phyloP scores from a whole-genome alignment of 2,113 vertebrate species.

The Periophthalmus modestus region DNA sequence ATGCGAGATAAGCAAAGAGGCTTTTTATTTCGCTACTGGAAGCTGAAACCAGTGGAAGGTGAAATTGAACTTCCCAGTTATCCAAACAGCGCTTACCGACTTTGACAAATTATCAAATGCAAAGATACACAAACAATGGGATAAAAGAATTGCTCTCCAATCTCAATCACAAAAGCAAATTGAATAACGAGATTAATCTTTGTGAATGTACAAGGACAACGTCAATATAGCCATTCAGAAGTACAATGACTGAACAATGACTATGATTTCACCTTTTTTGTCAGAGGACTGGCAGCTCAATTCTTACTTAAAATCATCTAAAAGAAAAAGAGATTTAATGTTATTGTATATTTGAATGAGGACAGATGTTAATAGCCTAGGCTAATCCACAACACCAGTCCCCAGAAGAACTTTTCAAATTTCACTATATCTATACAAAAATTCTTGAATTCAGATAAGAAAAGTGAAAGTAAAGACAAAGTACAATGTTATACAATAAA shows the following conservation, averaged over 20 bases:
- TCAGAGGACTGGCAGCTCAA: not conserved
- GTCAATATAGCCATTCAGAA: not conserved
- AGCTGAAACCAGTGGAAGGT: conserved; percentile 23
- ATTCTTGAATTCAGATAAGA: not conserved
- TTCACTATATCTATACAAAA: not conserved
- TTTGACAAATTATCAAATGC: conserved; percentile 17
- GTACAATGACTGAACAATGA: not conserved
- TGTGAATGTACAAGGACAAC: not conserved
- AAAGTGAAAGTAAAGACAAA: not conserved
- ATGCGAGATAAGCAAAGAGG: conserved; percentile 23
- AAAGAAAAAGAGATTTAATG: not conserved
- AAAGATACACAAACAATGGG: not conserved
- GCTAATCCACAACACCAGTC: too few relatives aligned
- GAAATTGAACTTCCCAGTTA: conserved; percentile 42
- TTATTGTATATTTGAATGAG: too few relatives aligned
- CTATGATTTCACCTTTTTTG: not conserved
- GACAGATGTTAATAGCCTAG: too few relatives aligned
- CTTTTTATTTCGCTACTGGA: not conserved
- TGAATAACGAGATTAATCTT: not conserved
- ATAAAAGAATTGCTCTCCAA: not conserved
- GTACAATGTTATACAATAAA: not conserved
- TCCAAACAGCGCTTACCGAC: conserved; percentile 10
- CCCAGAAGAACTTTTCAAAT: too few relatives aligned
- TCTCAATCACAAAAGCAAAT: not conserved
- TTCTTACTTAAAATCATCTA: not conserved